These are phyloP conservation scores for Onchidella celtica DNA, from an alignment of 2,888 invertebrate species.

Conservation along the genomic window DNA sequence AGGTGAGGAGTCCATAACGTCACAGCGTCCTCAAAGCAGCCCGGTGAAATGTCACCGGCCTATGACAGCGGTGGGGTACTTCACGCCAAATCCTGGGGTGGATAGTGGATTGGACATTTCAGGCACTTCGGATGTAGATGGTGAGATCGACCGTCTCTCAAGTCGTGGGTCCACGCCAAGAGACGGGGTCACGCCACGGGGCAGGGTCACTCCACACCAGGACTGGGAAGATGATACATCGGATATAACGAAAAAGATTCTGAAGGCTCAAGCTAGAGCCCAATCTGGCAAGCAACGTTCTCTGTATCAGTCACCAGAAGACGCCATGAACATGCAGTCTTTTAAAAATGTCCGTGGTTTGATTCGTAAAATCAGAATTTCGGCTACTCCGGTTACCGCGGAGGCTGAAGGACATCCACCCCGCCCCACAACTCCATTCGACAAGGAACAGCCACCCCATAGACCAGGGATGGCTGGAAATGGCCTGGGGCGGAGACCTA, in stretches of 20 bases:
- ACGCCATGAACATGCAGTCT: background rate
- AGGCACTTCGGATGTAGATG: constrained; percentile 2
- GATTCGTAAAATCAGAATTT: constrained; percentile 8
- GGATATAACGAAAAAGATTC: constrained; percentile 66
- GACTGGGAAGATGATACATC: constrained; percentile 66
- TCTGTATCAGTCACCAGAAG: constrained; percentile 18
- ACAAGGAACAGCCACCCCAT: too few relatives aligned
- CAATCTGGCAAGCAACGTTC: constrained; percentile 22
- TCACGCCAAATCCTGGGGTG: background rate
- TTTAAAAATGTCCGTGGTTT: constrained; percentile 28
- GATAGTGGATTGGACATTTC: constrained; percentile 11
- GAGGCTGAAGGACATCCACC: too few relatives aligned
- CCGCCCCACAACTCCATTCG: too few relatives aligned
- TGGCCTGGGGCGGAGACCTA: too few relatives aligned
- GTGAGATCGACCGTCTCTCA: background rate
- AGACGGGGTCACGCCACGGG: constrained; percentile 52
- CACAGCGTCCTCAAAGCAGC: constrained; percentile 64
- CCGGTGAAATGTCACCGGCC: constrained; percentile 55
- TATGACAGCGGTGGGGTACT: background rate
- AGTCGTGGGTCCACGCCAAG: constrained; percentile 48
- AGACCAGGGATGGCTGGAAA: too few relatives aligned
- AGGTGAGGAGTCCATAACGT: constrained; percentile 15
- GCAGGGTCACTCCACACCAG: constrained; percentile 60
- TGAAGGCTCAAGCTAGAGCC: constrained; percentile 57
- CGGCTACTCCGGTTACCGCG: constrained; percentile 23